Percentiles rank a stretch among this genome's conserved stretches.
Conservation (phyloP, 2,888 invertebrate genomes). For the Gisinianus flammeolus region DNA sequence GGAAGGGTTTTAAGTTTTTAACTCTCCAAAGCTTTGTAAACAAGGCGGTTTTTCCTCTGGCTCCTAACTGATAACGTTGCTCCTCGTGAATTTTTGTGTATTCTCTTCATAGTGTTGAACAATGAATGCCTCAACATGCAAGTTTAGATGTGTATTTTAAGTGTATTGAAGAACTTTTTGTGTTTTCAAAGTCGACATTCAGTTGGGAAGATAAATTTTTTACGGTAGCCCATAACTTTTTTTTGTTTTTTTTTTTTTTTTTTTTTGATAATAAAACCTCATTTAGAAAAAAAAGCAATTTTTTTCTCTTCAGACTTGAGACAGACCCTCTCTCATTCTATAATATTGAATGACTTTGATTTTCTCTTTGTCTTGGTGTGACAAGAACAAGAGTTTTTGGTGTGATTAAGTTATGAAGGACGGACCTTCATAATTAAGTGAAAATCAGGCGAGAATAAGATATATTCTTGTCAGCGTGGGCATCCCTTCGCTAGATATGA, state of each 20-base stretch:
- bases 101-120: not conserved
- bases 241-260: too few relatives aligned
- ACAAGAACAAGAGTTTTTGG: slow-evolving; percentile 6
- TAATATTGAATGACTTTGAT: not conserved
- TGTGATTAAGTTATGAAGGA: slow-evolving; percentile 22
- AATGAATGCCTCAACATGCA: not conserved
- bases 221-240: not conserved
- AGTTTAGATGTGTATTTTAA: not conserved
- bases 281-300: too few relatives aligned
- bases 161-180: not conserved
- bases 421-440: slow-evolving; percentile 17
- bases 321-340: not conserved
- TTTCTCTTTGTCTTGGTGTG: not conserved
- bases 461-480: not conserved
- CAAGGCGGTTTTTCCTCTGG: not conserved
- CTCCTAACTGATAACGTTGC: not conserved
- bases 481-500: not conserved
- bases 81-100: not conserved
- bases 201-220: not conserved
- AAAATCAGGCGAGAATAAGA: slow-evolving; percentile 21
- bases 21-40: not conserved
- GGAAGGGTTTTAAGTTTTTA: not conserved
- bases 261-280: too few relatives aligned
- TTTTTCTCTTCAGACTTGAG: too few relatives aligned
- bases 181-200: not conserved